Evolutionary conservation across 2,888 invertebrate genomes (phyloP).

Genomic region (Emesis furor): DNA sequence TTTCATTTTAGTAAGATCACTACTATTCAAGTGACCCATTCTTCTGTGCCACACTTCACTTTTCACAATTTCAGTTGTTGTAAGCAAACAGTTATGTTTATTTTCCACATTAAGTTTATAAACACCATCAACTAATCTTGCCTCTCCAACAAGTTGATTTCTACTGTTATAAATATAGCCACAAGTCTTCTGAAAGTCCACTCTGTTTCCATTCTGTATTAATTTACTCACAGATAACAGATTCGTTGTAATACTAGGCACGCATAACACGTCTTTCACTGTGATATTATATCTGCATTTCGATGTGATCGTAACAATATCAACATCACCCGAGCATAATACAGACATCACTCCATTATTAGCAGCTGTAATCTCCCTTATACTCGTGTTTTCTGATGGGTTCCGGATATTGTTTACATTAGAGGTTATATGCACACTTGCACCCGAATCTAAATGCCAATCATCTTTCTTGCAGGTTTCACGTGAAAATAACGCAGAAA

Average conservation of each 20-base stretch:
- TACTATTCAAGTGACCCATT: slow-evolving; percentile 63
- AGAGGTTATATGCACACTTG: slow-evolving; percentile 36
- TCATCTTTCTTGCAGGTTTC: slow-evolving; percentile 11
- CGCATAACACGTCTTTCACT: slow-evolving; percentile 52
- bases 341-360: slow-evolving; percentile 40
- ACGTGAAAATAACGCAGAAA: not conserved
- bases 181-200: slow-evolving; percentile 44
- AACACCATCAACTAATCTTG: slow-evolving; percentile 57
- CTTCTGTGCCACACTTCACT: slow-evolving; percentile 54
- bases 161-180: slow-evolving; percentile 48
- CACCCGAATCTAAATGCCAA: slow-evolving; percentile 43
- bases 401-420: slow-evolving; percentile 36
- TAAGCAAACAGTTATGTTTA: slow-evolving; percentile 1
- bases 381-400: slow-evolving; percentile 28
- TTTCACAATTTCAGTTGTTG: not conserved
- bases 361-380: slow-evolving; percentile 44
- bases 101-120: slow-evolving; percentile 52
- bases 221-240: slow-evolving; percentile 68
- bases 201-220: slow-evolving; percentile 65
- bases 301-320: slow-evolving; percentile 23
- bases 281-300: slow-evolving; percentile 34
- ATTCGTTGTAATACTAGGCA: slow-evolving; percentile 63
- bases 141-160: slow-evolving; percentile 46
- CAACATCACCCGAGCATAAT: slow-evolving; percentile 41
- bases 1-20: slow-evolving; percentile 59